Evolutionary conservation across 2,797 vertebrate species (phyloP).

Genomic region (Gambusia yucatana): DNA sequence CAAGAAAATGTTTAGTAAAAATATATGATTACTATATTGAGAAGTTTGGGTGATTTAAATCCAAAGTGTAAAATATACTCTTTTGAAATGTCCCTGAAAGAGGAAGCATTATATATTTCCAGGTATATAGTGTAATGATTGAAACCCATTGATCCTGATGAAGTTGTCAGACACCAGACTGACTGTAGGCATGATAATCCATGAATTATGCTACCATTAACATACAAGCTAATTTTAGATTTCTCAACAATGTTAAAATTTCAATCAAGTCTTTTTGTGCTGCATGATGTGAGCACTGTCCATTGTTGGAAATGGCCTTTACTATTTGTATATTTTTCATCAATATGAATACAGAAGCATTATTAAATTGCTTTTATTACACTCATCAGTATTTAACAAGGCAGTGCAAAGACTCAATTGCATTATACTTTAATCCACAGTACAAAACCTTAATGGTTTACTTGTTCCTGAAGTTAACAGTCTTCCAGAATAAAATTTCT

Average conservation of each 20-base stretch:
- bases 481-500: not conserved
- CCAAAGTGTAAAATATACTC: not conserved
- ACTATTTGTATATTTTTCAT: not conserved
- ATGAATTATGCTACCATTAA: not conserved
- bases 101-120: too few relatives aligned
- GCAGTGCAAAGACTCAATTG: not conserved
- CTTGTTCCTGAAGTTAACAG: not conserved
- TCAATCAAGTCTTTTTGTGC: not conserved
- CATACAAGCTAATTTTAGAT: not conserved
- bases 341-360: not conserved
- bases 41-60: not conserved
- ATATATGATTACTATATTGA: not conserved
- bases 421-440: not conserved
- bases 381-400: not conserved
- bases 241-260: not conserved
- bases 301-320: not conserved
- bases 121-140: not conserved
- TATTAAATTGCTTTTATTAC: not conserved
- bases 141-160: not conserved
- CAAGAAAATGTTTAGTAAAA: not conserved
- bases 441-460: not conserved
- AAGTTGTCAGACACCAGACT: not conserved
- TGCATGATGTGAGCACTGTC: not conserved
- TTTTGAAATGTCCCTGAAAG: not conserved
- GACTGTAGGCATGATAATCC: not conserved